phyloP scores from a whole-genome alignment of 2,113 vertebrate genomes.

The Ammospiza caudacuta region DNA sequence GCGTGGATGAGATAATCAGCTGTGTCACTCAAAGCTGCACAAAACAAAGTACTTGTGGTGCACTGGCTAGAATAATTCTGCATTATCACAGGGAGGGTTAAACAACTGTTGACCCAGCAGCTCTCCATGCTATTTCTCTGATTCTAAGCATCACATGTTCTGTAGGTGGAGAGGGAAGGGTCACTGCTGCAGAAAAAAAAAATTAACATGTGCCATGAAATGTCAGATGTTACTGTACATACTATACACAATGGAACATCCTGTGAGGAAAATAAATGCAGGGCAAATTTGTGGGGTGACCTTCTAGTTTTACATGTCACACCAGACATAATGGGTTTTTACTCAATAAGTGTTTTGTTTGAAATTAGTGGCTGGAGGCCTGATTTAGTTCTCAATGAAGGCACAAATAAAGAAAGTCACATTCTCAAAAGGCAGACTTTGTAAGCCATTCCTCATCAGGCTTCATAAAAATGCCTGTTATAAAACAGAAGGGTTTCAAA shows the following conservation, averaged over 20 bases:
- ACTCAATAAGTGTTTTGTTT: not conserved
- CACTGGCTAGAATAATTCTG: constrained; percentile 13
- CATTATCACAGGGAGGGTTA: constrained; percentile 40
- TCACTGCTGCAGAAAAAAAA: constrained; percentile 39
- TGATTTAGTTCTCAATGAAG: not conserved
- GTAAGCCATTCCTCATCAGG: not conserved
- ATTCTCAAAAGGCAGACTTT: not conserved
- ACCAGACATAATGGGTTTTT: constrained; percentile 17
- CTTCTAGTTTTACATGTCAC: constrained; percentile 11
- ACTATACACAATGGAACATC: not conserved
- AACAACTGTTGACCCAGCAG: constrained; percentile 48
- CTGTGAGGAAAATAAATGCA: constrained; percentile 7
- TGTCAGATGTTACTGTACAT: constrained; percentile 13
- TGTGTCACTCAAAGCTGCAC: constrained; percentile 11
- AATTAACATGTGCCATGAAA: constrained; percentile 5
- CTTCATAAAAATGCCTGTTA: not conserved
- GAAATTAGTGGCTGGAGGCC: not conserved
- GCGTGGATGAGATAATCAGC: not conserved
- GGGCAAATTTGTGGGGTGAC: constrained; percentile 12
- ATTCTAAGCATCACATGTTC: constrained; percentile 18
- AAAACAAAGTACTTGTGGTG: constrained; percentile 44
- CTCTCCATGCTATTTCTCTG: constrained; percentile 19
- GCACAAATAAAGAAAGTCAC: not conserved
- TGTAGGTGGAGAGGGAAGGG: constrained; percentile 28
- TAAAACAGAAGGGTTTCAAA: constrained; percentile 14